Base-by-base conservation (phyloP, 2,113 vertebrate genomes). In the Phrynosoma platyrhinos region DNA sequence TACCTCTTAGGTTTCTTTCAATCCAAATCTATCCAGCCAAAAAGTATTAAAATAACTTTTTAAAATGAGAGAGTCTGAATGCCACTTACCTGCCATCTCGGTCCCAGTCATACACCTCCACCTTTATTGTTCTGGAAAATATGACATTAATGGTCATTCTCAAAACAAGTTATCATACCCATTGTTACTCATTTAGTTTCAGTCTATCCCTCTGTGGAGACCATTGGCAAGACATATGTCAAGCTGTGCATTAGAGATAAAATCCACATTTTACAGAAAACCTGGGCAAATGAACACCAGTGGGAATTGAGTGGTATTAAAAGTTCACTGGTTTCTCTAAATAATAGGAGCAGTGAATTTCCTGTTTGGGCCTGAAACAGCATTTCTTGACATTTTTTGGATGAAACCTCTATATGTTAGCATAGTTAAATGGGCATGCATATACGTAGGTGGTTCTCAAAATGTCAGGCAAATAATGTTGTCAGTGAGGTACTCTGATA, bases 91-190 rank as follows among this genome's bases (percentile, higher is more conserved):
- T 98, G 93, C 98, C 98, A 13, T 98, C 98, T 0, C 98, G 96
- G 84, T 99, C 98, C 98, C 98, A 99, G 92, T 99, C 98, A 0
- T 99, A 99, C 30, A 99, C 98, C 92, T 99, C 98, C 94, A 98
- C 98, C 87, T 99, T 99, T 96, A 99, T 99, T 79, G 98, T 98
- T 95, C 98, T 99, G 97, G 10, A 93, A 96, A 86, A 84, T 47
- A 89, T 78, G 64, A 78, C 18, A 88, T 55, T 66, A 69, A 77
- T 40, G 74, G 47, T 88, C 42, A 79, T 68, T 86, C 58, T 53
- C 42, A 79, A 69, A 66, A 53, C 30, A 83, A 69, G n/a, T 55
- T 77, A 71, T 30, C 42, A 69, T 53, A 68, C 40, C 71, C 47
- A 53, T 69, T 83, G 55, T 53, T 86, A 71, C n/a, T 9, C 7